Base-by-base conservation (phyloP, 2,888 invertebrate genomes). In the Caenorhabditis imperialis region DNA sequence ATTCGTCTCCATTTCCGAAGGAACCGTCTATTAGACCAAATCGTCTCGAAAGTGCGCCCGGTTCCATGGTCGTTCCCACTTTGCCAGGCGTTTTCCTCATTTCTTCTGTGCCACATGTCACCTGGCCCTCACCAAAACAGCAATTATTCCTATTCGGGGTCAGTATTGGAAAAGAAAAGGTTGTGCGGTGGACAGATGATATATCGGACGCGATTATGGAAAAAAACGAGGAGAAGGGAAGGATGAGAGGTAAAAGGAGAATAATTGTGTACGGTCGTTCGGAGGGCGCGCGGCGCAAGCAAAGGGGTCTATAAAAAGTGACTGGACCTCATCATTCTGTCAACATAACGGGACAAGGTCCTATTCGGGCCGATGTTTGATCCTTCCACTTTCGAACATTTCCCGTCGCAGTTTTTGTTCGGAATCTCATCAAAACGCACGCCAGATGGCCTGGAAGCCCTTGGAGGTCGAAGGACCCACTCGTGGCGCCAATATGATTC, bases 141-240 rank as follows among this genome's bases (percentile, higher is more conserved):
- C 67, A 57, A 67, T 67, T 57, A 67, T 67, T 35, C 44, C 44
- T 44, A 67, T 67, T 57, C 45, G 51, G 57, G 65, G 55, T 67
- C 57, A 57, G 55, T 44, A 54, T 54, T 54, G 33, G 47, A 42
- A 20, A 10, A 10, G 30, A 14, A 22, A 35, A 44, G 54, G 40
- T 25, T 40, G 65, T 40, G 47, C 35, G 47, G 27, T n/a, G 37
- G 37, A 30, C 55, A 37, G 48, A 65, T 65, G 65, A 55, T 65
- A 55, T 65, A 57, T 65, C 65, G 51, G 42, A 42, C 61, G 44
- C 50, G 42, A 61, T 51, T 51, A 53, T 48, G 37, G 16, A 48
- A 48, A 65, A 57, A 65, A 63, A 42, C n/a, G n/a, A n/a, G n/a
- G n/a, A n/a, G n/a, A n/a, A n/a, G n/a, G n/a, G n/a, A n/a, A n/a